These are phyloP conservation scores for Campoletis raptor DNA, from an alignment of 2,888 invertebrate genomes.

Conservation along the genomic window DNA sequence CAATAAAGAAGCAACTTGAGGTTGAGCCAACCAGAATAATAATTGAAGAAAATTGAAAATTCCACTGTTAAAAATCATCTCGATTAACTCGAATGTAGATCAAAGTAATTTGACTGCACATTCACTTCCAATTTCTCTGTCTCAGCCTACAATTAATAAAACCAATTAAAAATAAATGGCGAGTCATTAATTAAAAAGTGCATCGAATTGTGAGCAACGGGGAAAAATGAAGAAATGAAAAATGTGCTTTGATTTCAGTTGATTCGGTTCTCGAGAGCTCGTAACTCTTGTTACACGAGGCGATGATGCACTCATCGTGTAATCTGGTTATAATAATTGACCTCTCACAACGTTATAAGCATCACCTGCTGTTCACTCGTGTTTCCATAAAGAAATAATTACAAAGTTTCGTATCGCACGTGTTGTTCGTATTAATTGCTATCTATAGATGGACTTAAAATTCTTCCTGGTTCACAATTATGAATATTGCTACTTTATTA, in stretches of 20 bases:
- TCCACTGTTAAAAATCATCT: background rate
- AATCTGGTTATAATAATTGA: constrained; percentile 58
- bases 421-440: background rate
- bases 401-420: constrained; percentile 13
- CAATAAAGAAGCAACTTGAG: background rate
- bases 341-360: constrained; percentile 45
- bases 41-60: constrained; percentile 4
- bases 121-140: constrained; percentile 10
- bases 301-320: constrained; percentile 47
- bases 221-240: constrained; percentile 47
- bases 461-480: constrained; percentile 33
- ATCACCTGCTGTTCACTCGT: constrained; percentile 34
- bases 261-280: constrained; percentile 23
- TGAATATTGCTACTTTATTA: constrained; percentile 36
- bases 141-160: background rate
- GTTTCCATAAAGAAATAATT: constrained; percentile 27
- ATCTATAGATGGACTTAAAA: constrained; percentile 1
- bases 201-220: constrained; percentile 25
- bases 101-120: constrained; percentile 1
- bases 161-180: background rate
- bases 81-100: background rate
- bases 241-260: background rate
- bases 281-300: constrained; percentile 51
- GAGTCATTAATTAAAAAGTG: background rate
- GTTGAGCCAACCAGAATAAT: background rate